A percentile compares a stretch with the other conserved stretches of the same genome.
Conservation (phyloP, 2,797 vertebrate genomes). For the Tolypeutes matacus region DNA sequence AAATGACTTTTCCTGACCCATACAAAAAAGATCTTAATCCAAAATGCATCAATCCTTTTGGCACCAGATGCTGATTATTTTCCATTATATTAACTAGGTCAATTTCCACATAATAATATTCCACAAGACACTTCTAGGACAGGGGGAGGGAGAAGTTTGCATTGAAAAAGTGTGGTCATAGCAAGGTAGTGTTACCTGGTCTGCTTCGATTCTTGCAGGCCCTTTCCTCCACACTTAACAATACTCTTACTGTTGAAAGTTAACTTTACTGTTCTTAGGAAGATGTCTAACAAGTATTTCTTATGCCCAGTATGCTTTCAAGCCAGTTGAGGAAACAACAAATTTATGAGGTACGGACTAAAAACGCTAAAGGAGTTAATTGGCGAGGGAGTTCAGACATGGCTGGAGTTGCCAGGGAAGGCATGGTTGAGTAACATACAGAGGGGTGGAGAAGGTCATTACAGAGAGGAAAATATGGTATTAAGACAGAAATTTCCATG, state of each 20-base stretch:
- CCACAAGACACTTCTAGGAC: background rate
- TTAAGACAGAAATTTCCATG: background rate
- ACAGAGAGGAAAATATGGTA: background rate
- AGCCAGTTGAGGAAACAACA: background rate
- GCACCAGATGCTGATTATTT: background rate
- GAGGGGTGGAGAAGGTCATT: background rate
- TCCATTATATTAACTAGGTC: background rate
- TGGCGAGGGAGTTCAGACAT: background rate
- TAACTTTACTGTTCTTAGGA: background rate
- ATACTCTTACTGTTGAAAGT: background rate
- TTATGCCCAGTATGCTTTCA: background rate
- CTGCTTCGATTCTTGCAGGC: background rate
- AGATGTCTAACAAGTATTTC: background rate
- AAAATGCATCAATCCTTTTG: background rate
- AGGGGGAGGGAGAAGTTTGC: background rate
- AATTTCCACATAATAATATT: background rate
- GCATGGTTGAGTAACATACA: background rate
- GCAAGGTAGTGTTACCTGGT: background rate
- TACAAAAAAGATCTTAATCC: background rate
- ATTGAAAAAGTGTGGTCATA: background rate
- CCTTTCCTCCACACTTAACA: background rate
- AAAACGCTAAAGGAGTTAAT: background rate
- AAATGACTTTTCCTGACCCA: background rate
- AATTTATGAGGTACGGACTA: background rate
- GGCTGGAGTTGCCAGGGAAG: background rate